Percentiles rank a stretch among this genome's conserved stretches.
These are phyloP conservation scores for Numenius arquata DNA, from an alignment of 2,113 vertebrate species.

Conservation along the genomic window DNA sequence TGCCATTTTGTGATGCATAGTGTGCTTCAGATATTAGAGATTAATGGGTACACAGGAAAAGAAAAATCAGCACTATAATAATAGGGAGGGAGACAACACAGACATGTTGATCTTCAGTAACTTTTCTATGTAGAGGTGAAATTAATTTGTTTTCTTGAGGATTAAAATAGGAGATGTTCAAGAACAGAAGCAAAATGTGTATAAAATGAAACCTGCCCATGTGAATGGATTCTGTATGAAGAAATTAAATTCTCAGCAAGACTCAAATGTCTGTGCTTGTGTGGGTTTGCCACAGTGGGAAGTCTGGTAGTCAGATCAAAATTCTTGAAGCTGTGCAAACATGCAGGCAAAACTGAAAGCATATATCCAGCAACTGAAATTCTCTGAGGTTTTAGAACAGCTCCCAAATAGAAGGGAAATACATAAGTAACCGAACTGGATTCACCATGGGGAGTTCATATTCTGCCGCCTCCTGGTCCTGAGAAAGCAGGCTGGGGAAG, in stretches of 20 bases:
- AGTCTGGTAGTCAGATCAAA: not conserved
- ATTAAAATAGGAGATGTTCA: not conserved
- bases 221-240: not conserved
- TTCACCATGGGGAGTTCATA: not conserved
- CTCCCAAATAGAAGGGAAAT: not conserved
- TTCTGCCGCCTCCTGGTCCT: not conserved
- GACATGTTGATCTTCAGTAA: not conserved
- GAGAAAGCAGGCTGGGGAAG: not conserved
- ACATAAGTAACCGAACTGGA: not conserved
- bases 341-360: not conserved
- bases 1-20: not conserved
- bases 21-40: not conserved
- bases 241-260: not conserved
- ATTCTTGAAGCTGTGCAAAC: not conserved
- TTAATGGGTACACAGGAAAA: not conserved
- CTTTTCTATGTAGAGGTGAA: rapidly evolving
- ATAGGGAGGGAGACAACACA: not conserved
- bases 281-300: not conserved
- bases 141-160: not conserved
- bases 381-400: not conserved
- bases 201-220: not conserved
- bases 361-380: not conserved
- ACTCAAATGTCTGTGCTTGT: not conserved
- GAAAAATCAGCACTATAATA: not conserved
- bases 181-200: not conserved